phyloP scores from a whole-genome alignment of 2,113 vertebrate genomes.

The Chaenocephalus aceratus region DNA sequence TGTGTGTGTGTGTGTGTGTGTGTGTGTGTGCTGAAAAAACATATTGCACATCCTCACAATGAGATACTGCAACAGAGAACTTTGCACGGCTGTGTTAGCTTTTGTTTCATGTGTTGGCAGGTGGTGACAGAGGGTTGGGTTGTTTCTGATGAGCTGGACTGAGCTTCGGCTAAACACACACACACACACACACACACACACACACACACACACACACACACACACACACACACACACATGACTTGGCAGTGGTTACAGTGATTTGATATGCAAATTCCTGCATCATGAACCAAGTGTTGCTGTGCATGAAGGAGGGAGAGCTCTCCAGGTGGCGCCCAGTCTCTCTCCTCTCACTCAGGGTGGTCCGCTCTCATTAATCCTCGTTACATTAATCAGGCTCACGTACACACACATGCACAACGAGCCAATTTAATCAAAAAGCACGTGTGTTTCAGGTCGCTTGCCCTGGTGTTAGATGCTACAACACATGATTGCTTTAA shows the following conservation, averaged over 20 bases:
- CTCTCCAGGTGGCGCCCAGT: slow-evolving; percentile 69
- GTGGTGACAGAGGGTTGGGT: slow-evolving; percentile 29
- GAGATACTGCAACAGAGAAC: slow-evolving; percentile 67
- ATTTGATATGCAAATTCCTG: slow-evolving; percentile 54
- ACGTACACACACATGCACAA: slow-evolving; percentile 34
- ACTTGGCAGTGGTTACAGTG: slow-evolving; percentile 6
- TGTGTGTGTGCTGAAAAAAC: slow-evolving; percentile 14
- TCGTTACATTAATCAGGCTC: slow-evolving; percentile 67
- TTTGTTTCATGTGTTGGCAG: slow-evolving; percentile 31
- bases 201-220: background rate
- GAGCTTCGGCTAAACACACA: background rate
- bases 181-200: background rate
- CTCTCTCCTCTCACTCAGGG: slow-evolving; percentile 57
- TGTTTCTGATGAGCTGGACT: background rate
- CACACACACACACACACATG: background rate
- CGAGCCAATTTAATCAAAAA: slow-evolving; percentile 42
- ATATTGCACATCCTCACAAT: slow-evolving; percentile 21
- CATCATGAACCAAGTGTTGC: slow-evolving; percentile 49
- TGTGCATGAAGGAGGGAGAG: slow-evolving; percentile 22
- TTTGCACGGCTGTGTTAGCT: slow-evolving; percentile 15
- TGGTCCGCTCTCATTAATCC: slow-evolving; percentile 72
- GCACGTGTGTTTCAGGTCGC: slow-evolving; percentile 32
- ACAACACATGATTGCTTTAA: background rate
- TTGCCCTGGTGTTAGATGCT: slow-evolving; percentile 1
- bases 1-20: slow-evolving; percentile 19